Evolutionary conservation across 2,888 invertebrate species (phyloP).

Genomic region (Agrilus biguttatus): DNA sequence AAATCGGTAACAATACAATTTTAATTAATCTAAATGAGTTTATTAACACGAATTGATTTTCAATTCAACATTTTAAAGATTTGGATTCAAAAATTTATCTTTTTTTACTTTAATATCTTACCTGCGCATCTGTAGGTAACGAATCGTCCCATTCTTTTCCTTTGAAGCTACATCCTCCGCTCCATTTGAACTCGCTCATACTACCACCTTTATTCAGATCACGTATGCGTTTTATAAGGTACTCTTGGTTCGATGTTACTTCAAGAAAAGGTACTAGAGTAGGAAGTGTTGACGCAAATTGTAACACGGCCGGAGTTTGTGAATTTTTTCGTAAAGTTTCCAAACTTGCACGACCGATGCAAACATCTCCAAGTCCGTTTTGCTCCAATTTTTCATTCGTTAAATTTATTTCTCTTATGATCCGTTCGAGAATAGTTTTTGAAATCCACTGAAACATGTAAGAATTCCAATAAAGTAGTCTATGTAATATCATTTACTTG

Average conservation of each 20-base stretch:
- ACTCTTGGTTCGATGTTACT: conserved; percentile 71
- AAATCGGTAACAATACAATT: no score
- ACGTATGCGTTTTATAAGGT: conserved; percentile 63
- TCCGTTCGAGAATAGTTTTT: conserved; percentile 61
- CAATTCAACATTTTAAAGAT: no score
- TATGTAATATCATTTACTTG: no score
- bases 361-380: conserved; percentile 51
- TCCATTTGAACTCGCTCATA: conserved; percentile 81
- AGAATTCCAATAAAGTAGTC: no score
- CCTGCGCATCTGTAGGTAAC: conserved; percentile 76
- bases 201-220: conserved; percentile 73
- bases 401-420: conserved; percentile 58
- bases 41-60: no score
- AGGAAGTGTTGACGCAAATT: conserved; percentile 42
- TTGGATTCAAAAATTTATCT: no score
- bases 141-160: conserved; percentile 69
- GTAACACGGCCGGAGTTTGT: conserved; percentile 35
- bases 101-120: conserved; percentile 26
- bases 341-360: conserved; percentile 53
- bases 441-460: conserved; percentile 58
- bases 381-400: conserved; percentile 56
- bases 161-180: conserved; percentile 58
- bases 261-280: conserved; percentile 68
- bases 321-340: conserved; percentile 63
- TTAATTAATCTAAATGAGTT: no score